Conservation (phyloP, 2,797 vertebrate species). For the Acipenser transmontanus region DNA sequence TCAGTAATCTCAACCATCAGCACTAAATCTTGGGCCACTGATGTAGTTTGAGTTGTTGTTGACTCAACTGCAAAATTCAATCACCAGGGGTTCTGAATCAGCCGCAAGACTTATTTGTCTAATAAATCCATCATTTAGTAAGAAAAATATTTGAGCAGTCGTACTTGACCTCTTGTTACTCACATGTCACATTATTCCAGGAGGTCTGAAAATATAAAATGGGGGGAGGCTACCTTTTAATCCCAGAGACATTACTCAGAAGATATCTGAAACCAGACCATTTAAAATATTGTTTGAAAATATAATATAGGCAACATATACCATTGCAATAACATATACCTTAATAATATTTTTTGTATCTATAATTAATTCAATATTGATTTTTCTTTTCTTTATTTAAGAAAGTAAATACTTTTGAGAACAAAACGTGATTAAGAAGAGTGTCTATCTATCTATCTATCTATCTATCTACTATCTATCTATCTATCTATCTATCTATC, state of each 20-base stretch:
- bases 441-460: neutral
- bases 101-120: slow-evolving; percentile 98
- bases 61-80: slow-evolving; percentile 99
- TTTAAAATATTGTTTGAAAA: slow-evolving; percentile 16
- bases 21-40: slow-evolving; percentile 85
- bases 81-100: slow-evolving; percentile 98
- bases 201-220: slow-evolving; percentile 75
- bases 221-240: slow-evolving; percentile 66
- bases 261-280: slow-evolving; percentile 24
- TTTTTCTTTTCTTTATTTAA: too few species aligned
- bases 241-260: slow-evolving; percentile 43
- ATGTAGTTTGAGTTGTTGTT: slow-evolving; percentile 90
- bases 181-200: slow-evolving; percentile 79
- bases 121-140: slow-evolving; percentile 99
- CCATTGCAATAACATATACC: too few species aligned
- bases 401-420: too few species aligned
- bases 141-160: slow-evolving; percentile 99
- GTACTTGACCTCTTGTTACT: slow-evolving; percentile 89
- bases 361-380: too few species aligned
- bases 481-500: neutral
- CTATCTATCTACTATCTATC: slow-evolving; percentile 3
- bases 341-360: too few species aligned
- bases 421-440: too few species aligned
- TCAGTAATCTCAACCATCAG: slow-evolving; percentile 95
- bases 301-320: slow-evolving; percentile 8